Conservation (phyloP, 2,888 invertebrate species). For the Diabrotica balteata region DNA sequence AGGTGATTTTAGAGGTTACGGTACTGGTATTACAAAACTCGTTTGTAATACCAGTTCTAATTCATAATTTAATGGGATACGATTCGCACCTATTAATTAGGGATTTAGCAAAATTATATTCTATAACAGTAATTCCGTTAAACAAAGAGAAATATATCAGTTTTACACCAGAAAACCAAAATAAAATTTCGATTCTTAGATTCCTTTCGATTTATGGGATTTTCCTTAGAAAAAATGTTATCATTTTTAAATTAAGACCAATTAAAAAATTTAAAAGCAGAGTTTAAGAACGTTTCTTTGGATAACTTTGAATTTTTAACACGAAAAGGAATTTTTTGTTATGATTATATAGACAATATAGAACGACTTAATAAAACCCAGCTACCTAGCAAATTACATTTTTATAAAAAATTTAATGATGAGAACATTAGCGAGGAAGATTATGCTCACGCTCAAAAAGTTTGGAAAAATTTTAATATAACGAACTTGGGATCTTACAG, state of each 20-base stretch:
- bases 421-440: too few species aligned
- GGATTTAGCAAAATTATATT: too few species aligned
- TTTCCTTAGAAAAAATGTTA: background rate
- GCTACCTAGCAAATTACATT: too few species aligned
- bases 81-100: background rate
- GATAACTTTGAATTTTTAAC: too few species aligned
- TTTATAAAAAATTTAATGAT: too few species aligned
- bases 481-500: conserved; percentile 38
- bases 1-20: conserved; percentile 42
- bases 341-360: too few species aligned
- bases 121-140: conserved; percentile 40
- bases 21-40: background rate
- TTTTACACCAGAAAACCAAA: conserved; percentile 37
- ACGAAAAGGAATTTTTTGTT: too few species aligned
- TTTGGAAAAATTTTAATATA: background rate
- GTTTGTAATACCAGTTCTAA: background rate
- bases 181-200: conserved; percentile 31
- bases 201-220: conserved; percentile 14
- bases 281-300: too few species aligned
- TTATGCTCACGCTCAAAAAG: too few species aligned
- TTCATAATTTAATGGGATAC: background rate
- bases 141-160: conserved; percentile 52
- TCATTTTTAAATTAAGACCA: too few species aligned
- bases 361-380: too few species aligned
- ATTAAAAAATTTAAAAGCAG: too few species aligned